Base-by-base conservation (phyloP, 2,113 vertebrate genomes). In the Monopterus albus region DNA sequence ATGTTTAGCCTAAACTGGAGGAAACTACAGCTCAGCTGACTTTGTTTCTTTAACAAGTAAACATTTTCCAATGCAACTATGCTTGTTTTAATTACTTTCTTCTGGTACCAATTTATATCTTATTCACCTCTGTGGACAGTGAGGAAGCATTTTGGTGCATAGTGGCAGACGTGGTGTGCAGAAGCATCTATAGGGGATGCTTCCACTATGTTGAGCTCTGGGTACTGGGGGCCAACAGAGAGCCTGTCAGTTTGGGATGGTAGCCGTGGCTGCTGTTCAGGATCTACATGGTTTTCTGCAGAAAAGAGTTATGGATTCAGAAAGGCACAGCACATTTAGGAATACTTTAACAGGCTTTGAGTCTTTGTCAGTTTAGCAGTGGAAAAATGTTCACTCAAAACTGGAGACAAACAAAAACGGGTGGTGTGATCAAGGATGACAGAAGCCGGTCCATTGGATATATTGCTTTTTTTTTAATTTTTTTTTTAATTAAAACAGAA, bases 121-220 rank as follows among this genome's bases (percentile, higher is more conserved):
- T 12, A 35, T 42, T 83, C 57, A 89, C 90, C 89, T 88, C 65
- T 80, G 43, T 80, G 82, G 28, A 91, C 52, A 2, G 88, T 10
- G 10, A 90, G 78, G 72, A 86, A 84, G 52, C 83, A 82, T 59
- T 91, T 91, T 0, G 90, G 89, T 0, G 87, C 84, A 67, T 69
- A 87, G 45, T 85, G 85, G 63, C 82, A 91, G 77, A 77, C 80
- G 49, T 87, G 82, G 20, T 80, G 67, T 0, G 50, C 36, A 8
- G 76, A 81, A 7, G 67, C 23, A 0, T 84, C 82, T 0, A 79
- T 75, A 1, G 89, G 71, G 1, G 82, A 67, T 0, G 82, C 75
- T 26, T 81, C 72, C 2, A 15, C 50, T 0, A 40, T n/a, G 2
- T 70, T 72, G 0, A 72, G 18, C 42, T 91, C 90, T 8, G 81